Evolutionary conservation across 1,140 invertebrate genomes (phyloP), one percentile per base, ranked within the genome.

Genomic region (Lethrus apterus): DNA sequence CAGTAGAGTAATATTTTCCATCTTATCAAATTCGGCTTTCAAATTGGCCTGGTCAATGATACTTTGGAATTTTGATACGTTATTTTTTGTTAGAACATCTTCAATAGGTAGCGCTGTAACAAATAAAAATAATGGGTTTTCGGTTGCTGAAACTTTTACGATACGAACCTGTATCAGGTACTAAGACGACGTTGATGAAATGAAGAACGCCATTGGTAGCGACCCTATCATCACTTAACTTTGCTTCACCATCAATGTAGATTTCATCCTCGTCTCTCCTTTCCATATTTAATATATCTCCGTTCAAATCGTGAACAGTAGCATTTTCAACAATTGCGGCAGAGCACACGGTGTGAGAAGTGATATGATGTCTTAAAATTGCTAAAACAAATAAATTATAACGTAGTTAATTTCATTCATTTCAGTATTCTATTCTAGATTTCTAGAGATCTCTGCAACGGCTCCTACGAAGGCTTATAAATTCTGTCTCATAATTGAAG

Each of bases 131-230:
- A 32, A 10, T 41, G 30, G 38, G 30, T 46, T 35, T 3, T 11
- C 11, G 11, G 1, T 9, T 20, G 10, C 10, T 38, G 9, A 5
- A 21, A 20, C 24, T 15, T n/a, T 9, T 4, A n/a, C 2, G 18
- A 33, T 18, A 38, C 14, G 48, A 48, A 50, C 59, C 56, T 10
- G 68, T 64, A 21, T 75, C 69, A 0, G 80, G 83, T 44, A 79
- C 76, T 33, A 85, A 64, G 11, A 84, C 63, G 7, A 70, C 70
- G 54, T 83, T 80, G 20, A 85, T 76, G 0, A 84, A 64, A 58
- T 85, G 82, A 3, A 85, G 68, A 1, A 84, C 75, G 14, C 83
- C 83, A 60, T 85, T 84, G 2, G 72, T 78, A 4, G 78, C 81
- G 58, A 74, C 66, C n/a, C 73, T 66, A 46, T 74, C 72, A 20